Base-by-base conservation (phyloP, 2,113 vertebrate species). In the Pterocles orientalis region DNA sequence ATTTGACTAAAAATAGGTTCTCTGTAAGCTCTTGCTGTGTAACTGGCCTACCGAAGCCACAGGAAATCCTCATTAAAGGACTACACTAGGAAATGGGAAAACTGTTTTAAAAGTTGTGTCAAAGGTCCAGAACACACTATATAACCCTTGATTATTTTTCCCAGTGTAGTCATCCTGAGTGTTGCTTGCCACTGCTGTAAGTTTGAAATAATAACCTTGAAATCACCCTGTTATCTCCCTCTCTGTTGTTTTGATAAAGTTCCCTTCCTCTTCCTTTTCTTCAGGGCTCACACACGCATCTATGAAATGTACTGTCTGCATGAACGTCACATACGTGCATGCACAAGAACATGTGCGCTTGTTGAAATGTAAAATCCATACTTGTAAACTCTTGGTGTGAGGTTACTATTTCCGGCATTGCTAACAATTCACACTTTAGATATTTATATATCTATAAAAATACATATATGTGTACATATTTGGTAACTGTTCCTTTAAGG, bases 311-410 rank as follows among this genome's bases (percentile, higher is more conserved):
- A 10, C n/a, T n/a, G 13, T 31, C 56, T 34, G 7, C 31, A 21
- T 23, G 39, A 89, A 34, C 0, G 1, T 36, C 2, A 0, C 1
- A 3, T 48, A 77, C 17, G 19, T 61, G 15, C 28, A 31, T 0
- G 0, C 26, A 34, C 17, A 61, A 47, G 41, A 56, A 50, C 43
- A 18, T 0, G 4, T 0, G 0, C 21, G 7, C 17, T 54, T 31
- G 5, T 4, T 83, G 75, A 72, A 77, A 43, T 25, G 3, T 26
- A 54, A 83, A 61, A 58, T 65, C 20, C 4, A 10, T 39, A 14
- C 16, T 23, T 45, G 36, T 19, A 79, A 80, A 78, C 88, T 65
- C 66, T 69, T 53, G 7, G 16, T 25, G 39, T 50, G 48, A 39
- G 13, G 24, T 39, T 89, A 54, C 78, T 66, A 28, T 89, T 91